Conservation (phyloP, 1,140 invertebrate species). For the Euwallacea fornicatus region DNA sequence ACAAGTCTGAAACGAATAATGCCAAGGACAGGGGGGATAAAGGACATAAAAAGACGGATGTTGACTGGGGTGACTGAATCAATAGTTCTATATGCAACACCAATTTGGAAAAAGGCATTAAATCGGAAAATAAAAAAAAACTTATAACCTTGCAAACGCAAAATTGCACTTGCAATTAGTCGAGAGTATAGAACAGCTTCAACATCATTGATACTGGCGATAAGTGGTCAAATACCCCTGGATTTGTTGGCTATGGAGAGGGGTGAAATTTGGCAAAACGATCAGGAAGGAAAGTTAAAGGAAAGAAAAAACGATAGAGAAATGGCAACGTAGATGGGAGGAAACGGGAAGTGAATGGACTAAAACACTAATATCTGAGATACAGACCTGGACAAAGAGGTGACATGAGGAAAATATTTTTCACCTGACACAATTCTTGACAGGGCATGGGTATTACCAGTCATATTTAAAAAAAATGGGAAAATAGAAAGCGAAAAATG, state of each 20-base stretch:
- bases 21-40: not conserved
- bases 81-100: not conserved
- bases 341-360: not conserved
- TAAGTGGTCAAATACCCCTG: not conserved
- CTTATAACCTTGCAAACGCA: not conserved
- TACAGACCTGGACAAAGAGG: not conserved
- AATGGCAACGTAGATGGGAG: not conserved
- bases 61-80: not conserved
- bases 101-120: not conserved
- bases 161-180: not conserved
- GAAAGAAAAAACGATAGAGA: not conserved
- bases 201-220: not conserved
- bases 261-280: not conserved
- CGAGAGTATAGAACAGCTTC: not conserved
- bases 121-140: not conserved
- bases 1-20: not conserved
- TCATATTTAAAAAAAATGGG: not conserved
- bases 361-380: not conserved
- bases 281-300: not conserved
- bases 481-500: constrained; percentile 1
- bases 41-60: not conserved
- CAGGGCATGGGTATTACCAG: not conserved
- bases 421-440: not conserved
- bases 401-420: not conserved
- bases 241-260: not conserved